Percentiles rank a stretch among this genome's conserved stretches.
Conservation (phyloP, 2,888 invertebrate species). For the Conus canariensis region DNA sequence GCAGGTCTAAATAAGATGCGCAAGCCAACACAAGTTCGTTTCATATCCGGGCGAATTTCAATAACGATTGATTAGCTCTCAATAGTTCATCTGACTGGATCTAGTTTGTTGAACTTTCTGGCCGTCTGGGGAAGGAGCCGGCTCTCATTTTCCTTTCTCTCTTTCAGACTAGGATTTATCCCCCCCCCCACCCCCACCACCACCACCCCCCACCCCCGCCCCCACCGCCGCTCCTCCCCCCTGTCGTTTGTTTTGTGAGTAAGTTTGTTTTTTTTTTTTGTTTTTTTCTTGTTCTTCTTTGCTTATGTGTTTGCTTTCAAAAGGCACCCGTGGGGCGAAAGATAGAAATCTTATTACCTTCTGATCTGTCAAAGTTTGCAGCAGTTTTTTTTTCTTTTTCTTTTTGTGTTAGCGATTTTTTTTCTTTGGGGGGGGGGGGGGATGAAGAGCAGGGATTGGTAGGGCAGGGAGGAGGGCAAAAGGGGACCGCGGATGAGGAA, state of each 20-base stretch:
- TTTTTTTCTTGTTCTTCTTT: neutral
- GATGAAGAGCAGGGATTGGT: too few relatives aligned
- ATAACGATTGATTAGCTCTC: constrained; percentile 18
- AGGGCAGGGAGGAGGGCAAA: too few relatives aligned
- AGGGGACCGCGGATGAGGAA: too few relatives aligned
- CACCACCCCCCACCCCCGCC: too few relatives aligned
- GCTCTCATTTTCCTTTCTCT: neutral
- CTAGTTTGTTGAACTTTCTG: neutral
- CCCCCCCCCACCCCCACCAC: neutral
- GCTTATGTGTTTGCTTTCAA: neutral
- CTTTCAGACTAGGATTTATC: neutral
- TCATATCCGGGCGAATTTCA: constrained; percentile 24
- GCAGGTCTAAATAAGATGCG: constrained; percentile 3
- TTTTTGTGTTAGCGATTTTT: too few relatives aligned
- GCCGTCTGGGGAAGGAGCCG: neutral
- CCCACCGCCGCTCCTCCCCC: too few relatives aligned
- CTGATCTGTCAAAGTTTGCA: neutral
- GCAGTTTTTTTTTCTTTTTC: neutral
- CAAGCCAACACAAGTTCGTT: constrained; percentile 16
- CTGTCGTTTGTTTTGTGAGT: too few relatives aligned
- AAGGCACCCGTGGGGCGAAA: neutral
- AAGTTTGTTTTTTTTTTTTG: neutral
- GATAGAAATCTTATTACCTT: neutral
- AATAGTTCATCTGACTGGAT: neutral
- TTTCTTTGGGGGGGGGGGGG: too few relatives aligned